Percentiles rank a stretch among this genome's conserved stretches.
These are phyloP conservation scores for Xenopus borealis DNA, from an alignment of 2,113 vertebrate species.

Conservation along the genomic window DNA sequence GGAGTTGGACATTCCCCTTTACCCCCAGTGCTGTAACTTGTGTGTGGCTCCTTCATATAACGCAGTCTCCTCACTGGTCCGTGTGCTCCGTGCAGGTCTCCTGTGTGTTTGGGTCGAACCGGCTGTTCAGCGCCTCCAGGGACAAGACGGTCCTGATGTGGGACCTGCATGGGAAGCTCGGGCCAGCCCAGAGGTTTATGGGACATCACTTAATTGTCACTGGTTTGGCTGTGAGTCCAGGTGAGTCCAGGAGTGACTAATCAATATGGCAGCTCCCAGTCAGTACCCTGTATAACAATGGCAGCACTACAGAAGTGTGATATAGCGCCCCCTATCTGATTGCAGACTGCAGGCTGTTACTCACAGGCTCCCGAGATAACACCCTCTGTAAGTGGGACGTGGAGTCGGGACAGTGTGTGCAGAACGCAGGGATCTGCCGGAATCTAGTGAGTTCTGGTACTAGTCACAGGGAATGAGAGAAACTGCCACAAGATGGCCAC, in stretches of 20 bases:
- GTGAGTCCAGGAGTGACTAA: constrained; percentile 53
- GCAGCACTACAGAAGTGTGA: too few relatives aligned
- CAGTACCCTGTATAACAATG: too few relatives aligned
- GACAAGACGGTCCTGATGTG: constrained; percentile 87
- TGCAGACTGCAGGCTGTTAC: constrained; percentile 78
- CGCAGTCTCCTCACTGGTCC: background rate
- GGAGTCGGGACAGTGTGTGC: constrained; percentile 75
- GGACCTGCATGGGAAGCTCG: constrained; percentile 69
- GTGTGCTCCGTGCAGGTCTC: constrained; percentile 64
- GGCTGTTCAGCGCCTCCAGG: constrained; percentile 88
- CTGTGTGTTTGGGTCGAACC: constrained; percentile 70
- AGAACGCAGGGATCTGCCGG: constrained; percentile 78
- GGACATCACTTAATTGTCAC: constrained; percentile 90
- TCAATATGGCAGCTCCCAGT: too few relatives aligned
- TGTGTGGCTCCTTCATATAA: background rate
- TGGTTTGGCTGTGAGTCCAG: constrained; percentile 84
- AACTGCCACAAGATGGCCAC: too few relatives aligned
- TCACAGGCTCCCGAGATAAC: constrained; percentile 91
- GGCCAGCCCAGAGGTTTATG: constrained; percentile 74
- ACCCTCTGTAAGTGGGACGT: constrained; percentile 89
- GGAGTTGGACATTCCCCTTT: too few relatives aligned
- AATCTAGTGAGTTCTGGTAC: constrained; percentile 76
- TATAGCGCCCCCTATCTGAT: constrained; percentile 8
- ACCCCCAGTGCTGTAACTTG: too few relatives aligned
- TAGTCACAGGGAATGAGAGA: too few relatives aligned